These are phyloP conservation scores for Neotoma lepida DNA, from an alignment of 2,113 vertebrate genomes.

Conservation along the genomic window DNA sequence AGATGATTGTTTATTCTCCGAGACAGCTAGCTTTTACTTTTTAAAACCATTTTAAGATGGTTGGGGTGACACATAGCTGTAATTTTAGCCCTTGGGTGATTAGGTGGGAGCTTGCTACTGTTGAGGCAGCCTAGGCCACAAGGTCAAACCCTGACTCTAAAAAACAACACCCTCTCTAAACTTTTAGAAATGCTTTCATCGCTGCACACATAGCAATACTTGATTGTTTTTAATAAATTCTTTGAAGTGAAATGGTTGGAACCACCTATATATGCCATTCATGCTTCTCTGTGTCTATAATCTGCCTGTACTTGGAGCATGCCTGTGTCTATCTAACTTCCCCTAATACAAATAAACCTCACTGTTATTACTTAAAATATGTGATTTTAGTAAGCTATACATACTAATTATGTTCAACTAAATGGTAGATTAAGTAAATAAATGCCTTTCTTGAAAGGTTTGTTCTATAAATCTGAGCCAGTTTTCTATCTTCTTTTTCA, in stretches of 20 bases:
- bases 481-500: neutral
- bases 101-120: neutral
- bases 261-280: neutral
- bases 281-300: neutral
- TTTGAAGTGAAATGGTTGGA: neutral
- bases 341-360: neutral
- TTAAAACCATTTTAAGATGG: neutral
- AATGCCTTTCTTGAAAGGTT: neutral
- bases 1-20: neutral
- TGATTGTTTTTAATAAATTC: neutral
- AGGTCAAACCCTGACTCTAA: neutral
- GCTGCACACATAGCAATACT: neutral
- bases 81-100: neutral
- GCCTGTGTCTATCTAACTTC: neutral
- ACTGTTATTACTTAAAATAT: constrained; percentile 19
- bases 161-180: neutral
- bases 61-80: neutral
- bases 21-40: constrained; percentile 28
- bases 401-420: constrained; percentile 22
- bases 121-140: neutral
- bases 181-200: neutral
- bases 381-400: neutral
- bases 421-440: constrained; percentile 26
- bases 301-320: neutral
- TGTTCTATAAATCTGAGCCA: neutral